phyloP scores from a whole-genome alignment of 92 coral and sea anemone genomes.

The Epizoanthus illoricatus region DNA sequence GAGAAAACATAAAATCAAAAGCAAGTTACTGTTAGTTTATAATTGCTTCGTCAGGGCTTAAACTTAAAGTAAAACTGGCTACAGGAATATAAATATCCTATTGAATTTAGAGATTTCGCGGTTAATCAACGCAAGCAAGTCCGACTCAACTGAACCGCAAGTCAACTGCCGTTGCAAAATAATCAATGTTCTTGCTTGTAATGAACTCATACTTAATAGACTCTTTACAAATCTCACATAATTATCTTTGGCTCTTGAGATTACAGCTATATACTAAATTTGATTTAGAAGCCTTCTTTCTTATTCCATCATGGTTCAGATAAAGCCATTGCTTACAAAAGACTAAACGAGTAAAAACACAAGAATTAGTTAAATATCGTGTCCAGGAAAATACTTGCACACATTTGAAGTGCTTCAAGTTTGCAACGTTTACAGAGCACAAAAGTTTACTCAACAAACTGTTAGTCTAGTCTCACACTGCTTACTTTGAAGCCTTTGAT shows the following conservation, averaged over 20 bases:
- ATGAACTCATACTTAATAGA: background rate
- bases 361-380: background rate
- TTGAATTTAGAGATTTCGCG: background rate
- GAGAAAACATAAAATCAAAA: no score
- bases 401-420: slow-evolving; percentile 13
- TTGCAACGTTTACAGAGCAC: background rate
- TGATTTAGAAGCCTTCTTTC: background rate
- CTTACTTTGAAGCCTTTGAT: background rate
- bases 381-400: background rate
- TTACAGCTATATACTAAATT: background rate
- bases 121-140: background rate
- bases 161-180: background rate
- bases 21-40: no score
- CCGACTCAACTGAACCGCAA: background rate
- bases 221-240: background rate
- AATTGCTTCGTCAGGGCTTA: no score
- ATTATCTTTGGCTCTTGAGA: background rate
- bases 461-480: background rate
- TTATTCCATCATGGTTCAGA: background rate
- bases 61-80: no score
- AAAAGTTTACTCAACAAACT: background rate
- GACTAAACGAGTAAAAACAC: background rate
- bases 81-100: no score
- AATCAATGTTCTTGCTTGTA: background rate
- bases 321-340: background rate